Evolutionary conservation across 2,888 invertebrate species (phyloP).

Genomic region (Choristoneura rosaceana): DNA sequence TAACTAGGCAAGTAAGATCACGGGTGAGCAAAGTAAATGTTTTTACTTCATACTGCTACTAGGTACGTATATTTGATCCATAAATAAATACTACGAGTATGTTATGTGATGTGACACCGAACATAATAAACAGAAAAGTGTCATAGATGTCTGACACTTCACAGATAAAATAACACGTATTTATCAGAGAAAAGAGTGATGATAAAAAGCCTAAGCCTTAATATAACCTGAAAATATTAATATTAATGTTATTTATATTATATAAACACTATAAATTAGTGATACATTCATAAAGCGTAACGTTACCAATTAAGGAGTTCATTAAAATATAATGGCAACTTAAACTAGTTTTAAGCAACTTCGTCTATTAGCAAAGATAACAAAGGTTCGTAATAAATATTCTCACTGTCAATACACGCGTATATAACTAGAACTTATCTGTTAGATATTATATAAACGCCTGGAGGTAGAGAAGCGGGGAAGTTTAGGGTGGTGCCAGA

Average conservation of each 20-base stretch:
- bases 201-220: too few species aligned
- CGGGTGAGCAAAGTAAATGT: too few species aligned
- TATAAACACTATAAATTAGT: not conserved
- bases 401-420: slow-evolving; percentile 80
- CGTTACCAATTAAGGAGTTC: slow-evolving; percentile 27
- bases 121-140: too few species aligned
- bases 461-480: slow-evolving; percentile 74
- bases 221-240: not conserved
- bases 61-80: too few species aligned
- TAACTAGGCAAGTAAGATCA: too few species aligned
- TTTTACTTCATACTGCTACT: too few species aligned
- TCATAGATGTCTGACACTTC: too few species aligned
- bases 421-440: slow-evolving; percentile 77
- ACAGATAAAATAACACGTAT: too few species aligned
- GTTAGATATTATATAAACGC: slow-evolving; percentile 82
- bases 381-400: slow-evolving; percentile 81
- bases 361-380: slow-evolving; percentile 62
- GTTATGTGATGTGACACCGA: too few species aligned
- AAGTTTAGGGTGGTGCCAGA: slow-evolving; percentile 50
- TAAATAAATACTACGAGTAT: too few species aligned
- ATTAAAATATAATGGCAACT: slow-evolving; percentile 42
- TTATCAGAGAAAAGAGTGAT: too few species aligned
- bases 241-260: not conserved
- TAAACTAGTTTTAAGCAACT: slow-evolving; percentile 29
- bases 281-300: not conserved